phyloP scores from a whole-genome alignment of 2,113 vertebrate genomes.

The Sylvilagus bachmani region DNA sequence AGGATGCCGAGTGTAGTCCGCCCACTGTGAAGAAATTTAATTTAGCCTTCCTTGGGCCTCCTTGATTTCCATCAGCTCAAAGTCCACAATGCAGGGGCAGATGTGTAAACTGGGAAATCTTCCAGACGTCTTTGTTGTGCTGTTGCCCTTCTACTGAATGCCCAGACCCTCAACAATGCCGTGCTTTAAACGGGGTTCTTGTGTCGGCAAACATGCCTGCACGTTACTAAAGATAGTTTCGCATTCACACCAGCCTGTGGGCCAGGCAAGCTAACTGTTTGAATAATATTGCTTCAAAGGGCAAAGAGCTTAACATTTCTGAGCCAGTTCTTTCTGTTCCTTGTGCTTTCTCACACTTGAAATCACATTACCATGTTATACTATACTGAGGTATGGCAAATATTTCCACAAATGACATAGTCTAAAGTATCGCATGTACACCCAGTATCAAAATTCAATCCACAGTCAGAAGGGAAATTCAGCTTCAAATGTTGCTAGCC shows the following conservation, averaged over 20 bases:
- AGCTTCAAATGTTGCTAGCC: slow-evolving; percentile 39
- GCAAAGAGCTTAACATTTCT: neutral
- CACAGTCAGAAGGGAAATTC: slow-evolving; percentile 39
- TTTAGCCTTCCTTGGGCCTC: slow-evolving; percentile 86
- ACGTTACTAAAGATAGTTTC: neutral
- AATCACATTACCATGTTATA: slow-evolving; percentile 58
- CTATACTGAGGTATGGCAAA: neutral
- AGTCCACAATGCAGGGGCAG: slow-evolving; percentile 83
- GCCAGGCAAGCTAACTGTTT: neutral
- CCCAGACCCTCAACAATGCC: neutral
- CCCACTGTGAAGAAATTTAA: slow-evolving; percentile 89
- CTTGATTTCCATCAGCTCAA: slow-evolving; percentile 81
- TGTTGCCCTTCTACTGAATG: neutral
- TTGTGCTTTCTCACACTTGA: slow-evolving; percentile 67
- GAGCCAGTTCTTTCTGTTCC: neutral
- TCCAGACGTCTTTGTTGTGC: slow-evolving; percentile 76
- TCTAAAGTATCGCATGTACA: slow-evolving; percentile 44
- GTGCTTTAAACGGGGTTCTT: slow-evolving; percentile 19
- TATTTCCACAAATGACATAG: slow-evolving; percentile 46
- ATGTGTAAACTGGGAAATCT: slow-evolving; percentile 81
- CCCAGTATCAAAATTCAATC: slow-evolving; percentile 42
- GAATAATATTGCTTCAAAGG: slow-evolving; percentile 38
- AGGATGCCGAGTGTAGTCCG: slow-evolving; percentile 84
- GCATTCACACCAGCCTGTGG: neutral
- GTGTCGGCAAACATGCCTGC: slow-evolving; percentile 6